Percentiles rank a stretch among this genome's conserved stretches.
Conservation (phyloP, 2,888 invertebrate genomes). For the Anodontia alba region DNA sequence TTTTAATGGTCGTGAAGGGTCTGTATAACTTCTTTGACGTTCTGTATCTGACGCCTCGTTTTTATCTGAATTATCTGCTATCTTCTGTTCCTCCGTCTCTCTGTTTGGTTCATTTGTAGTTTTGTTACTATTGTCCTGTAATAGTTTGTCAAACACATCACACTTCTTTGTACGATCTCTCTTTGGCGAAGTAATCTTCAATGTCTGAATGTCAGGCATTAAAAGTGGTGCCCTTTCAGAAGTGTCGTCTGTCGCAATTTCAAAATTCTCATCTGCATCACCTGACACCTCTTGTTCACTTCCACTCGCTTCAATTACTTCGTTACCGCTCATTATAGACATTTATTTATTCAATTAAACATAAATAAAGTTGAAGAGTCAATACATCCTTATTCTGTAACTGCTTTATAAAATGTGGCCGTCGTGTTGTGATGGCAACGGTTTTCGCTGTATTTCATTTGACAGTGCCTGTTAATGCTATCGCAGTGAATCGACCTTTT, state of each 20-base stretch:
- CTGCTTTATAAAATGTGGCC: not conserved
- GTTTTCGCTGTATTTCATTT: not conserved
- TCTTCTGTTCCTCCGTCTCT: too few species aligned
- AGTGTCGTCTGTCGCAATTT: not conserved
- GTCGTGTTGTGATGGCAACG: constrained; percentile 15
- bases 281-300: not conserved
- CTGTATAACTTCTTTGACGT: not conserved
- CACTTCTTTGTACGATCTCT: not conserved
- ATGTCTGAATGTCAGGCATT: not conserved
- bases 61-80: not conserved
- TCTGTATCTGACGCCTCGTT: not conserved
- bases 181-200: constrained; percentile 6
- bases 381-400: not conserved
- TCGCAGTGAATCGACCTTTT: not conserved
- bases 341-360: not conserved
- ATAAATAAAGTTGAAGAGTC: not conserved
- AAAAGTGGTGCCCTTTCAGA: not conserved
- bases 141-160: not conserved
- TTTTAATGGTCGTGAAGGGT: not conserved
- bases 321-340: not conserved
- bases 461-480: not conserved
- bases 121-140: not conserved
- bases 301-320: not conserved
- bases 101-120: not conserved
- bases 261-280: not conserved